These are phyloP conservation scores for Eulacestoma nigropectus DNA, from an alignment of 2,113 vertebrate species.

Conservation along the genomic window DNA sequence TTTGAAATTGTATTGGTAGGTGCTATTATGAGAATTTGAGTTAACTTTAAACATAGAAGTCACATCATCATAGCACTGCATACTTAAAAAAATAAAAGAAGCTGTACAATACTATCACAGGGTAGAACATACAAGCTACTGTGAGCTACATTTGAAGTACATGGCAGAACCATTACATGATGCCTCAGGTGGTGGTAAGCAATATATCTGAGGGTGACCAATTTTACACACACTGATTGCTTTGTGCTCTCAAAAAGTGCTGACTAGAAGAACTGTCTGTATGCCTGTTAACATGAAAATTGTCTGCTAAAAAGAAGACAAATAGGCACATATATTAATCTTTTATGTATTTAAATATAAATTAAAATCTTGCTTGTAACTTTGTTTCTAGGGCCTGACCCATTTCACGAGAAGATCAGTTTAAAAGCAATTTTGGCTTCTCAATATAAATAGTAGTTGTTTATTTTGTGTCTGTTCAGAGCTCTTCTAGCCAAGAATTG, in stretches of 20 bases:
- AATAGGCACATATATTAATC: background rate
- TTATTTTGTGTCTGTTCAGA: background rate
- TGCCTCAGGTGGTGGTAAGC: background rate
- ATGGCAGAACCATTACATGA: background rate
- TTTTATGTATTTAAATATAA: background rate
- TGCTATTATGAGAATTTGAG: background rate
- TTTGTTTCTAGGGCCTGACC: background rate
- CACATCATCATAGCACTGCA: background rate
- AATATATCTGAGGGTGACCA: background rate
- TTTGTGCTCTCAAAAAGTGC: background rate
- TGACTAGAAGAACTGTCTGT: background rate
- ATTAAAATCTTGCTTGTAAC: background rate
- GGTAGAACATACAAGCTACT: background rate
- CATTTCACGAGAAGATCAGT: background rate
- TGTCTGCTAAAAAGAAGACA: background rate
- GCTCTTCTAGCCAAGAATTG: background rate
- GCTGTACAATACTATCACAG: background rate
- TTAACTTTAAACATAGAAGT: background rate
- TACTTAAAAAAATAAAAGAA: background rate
- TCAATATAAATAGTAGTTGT: fast-evolving
- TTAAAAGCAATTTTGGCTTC: background rate
- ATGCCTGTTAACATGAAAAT: background rate
- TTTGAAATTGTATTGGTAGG: background rate
- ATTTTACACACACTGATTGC: background rate
- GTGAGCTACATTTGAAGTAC: background rate